These are phyloP conservation scores for Acromyrmex charruanus DNA, from an alignment of 1,140 invertebrate genomes.

Conservation along the genomic window DNA sequence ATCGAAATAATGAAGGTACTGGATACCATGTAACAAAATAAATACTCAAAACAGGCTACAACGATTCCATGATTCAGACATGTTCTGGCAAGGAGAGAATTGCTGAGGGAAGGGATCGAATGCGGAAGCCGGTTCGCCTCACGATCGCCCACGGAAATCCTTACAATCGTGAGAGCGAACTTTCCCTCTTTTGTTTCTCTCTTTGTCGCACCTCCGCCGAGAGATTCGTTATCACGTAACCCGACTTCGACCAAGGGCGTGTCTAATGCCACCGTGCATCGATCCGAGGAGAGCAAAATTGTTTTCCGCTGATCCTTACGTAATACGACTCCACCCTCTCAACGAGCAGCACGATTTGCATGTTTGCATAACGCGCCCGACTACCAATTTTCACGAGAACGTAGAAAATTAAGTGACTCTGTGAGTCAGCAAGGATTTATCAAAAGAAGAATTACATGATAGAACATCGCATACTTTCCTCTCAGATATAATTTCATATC, in stretches of 20 bases:
- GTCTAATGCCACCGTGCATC: conserved; percentile 67
- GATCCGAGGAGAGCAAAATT: conserved; percentile 68
- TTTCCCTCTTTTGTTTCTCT: conserved; percentile 25
- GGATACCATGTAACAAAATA: not conserved
- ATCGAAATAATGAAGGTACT: not conserved
- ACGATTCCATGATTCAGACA: not conserved
- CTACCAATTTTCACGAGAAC: conserved; percentile 6
- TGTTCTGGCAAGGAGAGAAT: not conserved
- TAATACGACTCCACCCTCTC: conserved; percentile 69
- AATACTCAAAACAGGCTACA: conserved; percentile 18
- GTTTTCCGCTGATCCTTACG: conserved; percentile 70
- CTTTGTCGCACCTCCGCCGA: not conserved
- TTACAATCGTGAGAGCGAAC: conserved; percentile 32
- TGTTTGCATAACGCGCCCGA: conserved; percentile 54
- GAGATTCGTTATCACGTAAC: conserved; percentile 65
- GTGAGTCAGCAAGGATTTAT: conserved; percentile 8
- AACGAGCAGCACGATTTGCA: conserved; percentile 64
- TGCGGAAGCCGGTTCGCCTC: conserved; percentile 22
- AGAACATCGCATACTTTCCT: not conserved
- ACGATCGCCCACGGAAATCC: conserved; percentile 60
- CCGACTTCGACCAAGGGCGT: conserved; percentile 43
- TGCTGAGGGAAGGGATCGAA: conserved; percentile 37
- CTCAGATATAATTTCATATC: not conserved
- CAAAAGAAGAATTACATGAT: not conserved
- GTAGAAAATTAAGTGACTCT: not conserved